Base-by-base conservation (phyloP, 2,888 invertebrate genomes). In the Pimpla rufipes region DNA sequence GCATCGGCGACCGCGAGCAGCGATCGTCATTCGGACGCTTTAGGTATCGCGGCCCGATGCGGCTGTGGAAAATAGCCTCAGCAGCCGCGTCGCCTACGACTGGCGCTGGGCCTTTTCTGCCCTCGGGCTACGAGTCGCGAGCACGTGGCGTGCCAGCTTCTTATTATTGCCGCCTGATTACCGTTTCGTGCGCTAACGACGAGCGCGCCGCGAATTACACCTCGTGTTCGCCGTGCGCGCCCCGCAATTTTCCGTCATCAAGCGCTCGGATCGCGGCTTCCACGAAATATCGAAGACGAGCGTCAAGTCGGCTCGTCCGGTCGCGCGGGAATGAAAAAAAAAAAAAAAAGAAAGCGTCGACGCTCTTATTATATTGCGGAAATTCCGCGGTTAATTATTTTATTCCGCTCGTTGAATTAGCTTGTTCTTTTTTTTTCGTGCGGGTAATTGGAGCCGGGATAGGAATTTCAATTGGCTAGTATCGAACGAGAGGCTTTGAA, bases 91-190 rank as follows among this genome's bases (percentile, higher is more conserved):
- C 18, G 18, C 8, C 52, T 50, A 18, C 10, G 52, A 55, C 40
- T 29, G 11, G 8, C 55, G 29, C 8, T 37, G 37, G 18, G 23
- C 45, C 62, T 47, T 8, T 45, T n/a, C 29, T 40, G 52, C 64
- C 66, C 23, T 35, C 55, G 16, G 78, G 64, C 29, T 29, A 29
- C 42, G 35, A n/a, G n/a, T 16, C 18, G 11, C 21, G 55, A 71
- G 71, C 74, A 75, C 80, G 80, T 74, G 74, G 67, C 64, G 42
- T 75, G 67, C 62, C 23, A 57, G 66, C 79, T 74, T 59, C 74
- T 74, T 67, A 67, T 79, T 79, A 71, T 71, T 73, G 18, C 55
- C 16, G 64, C 18, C 66, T 45, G 79, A 71, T 79, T 71, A 71
- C 71, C 13, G 64, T 71, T 64, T 16, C 59, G 71, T 55, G 35